Percentiles rank a stretch among this genome's conserved stretches.
These are phyloP conservation scores for Eilema sororculum DNA, from an alignment of 2,888 invertebrate species.

Conservation along the genomic window DNA sequence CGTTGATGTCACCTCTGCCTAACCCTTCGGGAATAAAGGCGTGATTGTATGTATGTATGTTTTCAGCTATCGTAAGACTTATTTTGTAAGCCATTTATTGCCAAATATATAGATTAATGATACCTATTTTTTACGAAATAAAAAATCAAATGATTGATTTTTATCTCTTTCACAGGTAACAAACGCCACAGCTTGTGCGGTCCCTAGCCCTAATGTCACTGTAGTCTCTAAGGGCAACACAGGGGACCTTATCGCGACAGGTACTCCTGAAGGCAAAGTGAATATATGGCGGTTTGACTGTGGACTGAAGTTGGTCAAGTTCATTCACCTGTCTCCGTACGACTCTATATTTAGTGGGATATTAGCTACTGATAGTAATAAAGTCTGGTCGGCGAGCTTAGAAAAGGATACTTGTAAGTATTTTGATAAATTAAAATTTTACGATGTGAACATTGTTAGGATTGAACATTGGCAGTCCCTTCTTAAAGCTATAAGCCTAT, in stretches of 20 bases:
- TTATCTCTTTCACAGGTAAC: slow-evolving; percentile 83
- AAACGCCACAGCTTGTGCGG: slow-evolving; percentile 93
- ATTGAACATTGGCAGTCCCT: no score
- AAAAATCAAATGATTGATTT: neutral
- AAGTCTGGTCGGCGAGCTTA: slow-evolving; percentile 81
- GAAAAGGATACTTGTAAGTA: slow-evolving; percentile 82
- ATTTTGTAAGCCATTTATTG: no score
- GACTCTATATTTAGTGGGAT: slow-evolving; percentile 84
- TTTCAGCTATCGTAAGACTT: no score
- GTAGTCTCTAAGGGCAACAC: slow-evolving; percentile 88
- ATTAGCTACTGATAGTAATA: slow-evolving; percentile 74
- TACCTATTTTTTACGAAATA: no score
- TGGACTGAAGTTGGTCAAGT: slow-evolving; percentile 90
- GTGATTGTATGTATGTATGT: no score
- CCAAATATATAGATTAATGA: no score
- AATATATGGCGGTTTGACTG: slow-evolving; percentile 95
- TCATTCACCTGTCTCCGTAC: slow-evolving; percentile 83
- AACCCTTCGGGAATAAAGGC: no score
- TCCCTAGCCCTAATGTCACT: slow-evolving; percentile 84
- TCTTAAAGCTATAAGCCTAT: no score
- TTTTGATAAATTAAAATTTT: neutral
- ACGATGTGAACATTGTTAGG: neutral
- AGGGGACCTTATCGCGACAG: slow-evolving; percentile 86
- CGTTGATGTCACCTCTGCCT: no score
- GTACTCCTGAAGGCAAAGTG: slow-evolving; percentile 89